Evolutionary conservation across 2,888 invertebrate genomes (phyloP), one percentile per base, ranked within the genome.

Genomic region (Gibbula magus): DNA sequence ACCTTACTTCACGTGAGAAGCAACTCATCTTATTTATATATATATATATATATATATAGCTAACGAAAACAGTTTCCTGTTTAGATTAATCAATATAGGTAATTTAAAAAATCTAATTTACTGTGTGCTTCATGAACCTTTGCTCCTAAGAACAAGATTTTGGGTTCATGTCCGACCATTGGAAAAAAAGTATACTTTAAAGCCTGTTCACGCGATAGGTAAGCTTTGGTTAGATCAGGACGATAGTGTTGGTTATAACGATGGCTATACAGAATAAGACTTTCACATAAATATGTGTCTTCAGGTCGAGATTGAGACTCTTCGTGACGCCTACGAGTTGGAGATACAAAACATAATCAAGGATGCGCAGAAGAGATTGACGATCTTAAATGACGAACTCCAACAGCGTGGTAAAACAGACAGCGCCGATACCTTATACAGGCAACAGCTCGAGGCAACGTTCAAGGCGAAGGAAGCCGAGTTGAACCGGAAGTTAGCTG

Each of bases 241-340:
- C 7, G 54, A 5, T 53, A 5, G 18, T 18, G 0, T 10, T 79
- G 45, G 5, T 4, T 8, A 4, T 13, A 10, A 45, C 10, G 10
- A 45, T 10, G 45, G 10, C 45, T 25, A 61, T 61, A 7, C 61
- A 3, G 29, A 61, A 61, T 29, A 29, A 61, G 8, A 29, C 22
- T 29, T 22, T 29, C 18, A 25, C 29, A 25, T 10, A 29, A 3
- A 29, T 61, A n/a, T 20, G 10, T 22, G 22, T 25, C 7, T 18
- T n/a, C 29, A 61, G 61, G 74, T 91, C 16, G 92, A 92, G 80
- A 84, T 91, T 4, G 92, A 91, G 39, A 90, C 90, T 13, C 75
- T 91, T 22, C 91, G 88, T 77, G 91, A 90, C 1, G 89, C 91
- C 0, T 92, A 91, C 80, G 92, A 92, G 80, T 76, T 88, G 39